These are phyloP conservation scores for Nansenia antarctica DNA, from an alignment of 2,113 vertebrate genomes.

Conservation along the genomic window DNA sequence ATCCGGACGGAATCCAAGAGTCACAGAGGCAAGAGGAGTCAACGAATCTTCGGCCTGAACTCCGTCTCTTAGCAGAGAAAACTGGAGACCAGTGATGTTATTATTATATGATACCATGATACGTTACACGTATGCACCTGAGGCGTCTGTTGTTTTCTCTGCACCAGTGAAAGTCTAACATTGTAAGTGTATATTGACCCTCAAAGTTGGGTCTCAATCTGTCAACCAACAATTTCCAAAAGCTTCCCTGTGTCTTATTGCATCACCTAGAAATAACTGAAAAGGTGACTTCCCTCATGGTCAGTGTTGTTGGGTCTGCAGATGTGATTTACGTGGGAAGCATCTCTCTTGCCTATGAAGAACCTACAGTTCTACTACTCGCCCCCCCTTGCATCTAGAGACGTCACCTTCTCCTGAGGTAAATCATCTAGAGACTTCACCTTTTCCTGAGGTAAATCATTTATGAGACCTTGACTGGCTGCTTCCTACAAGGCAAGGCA, in stretches of 20 bases:
- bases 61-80: background rate
- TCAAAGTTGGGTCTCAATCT: background rate
- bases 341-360: background rate
- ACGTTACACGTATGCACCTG: too few species aligned
- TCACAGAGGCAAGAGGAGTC: background rate
- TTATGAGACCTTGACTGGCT: too few species aligned
- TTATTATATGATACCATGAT: too few species aligned
- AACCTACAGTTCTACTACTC: constrained; percentile 37
- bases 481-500: too few species aligned
- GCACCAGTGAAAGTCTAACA: background rate
- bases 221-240: background rate
- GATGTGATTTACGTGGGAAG: constrained; percentile 8
- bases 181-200: background rate
- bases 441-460: too few species aligned
- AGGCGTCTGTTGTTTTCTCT: too few species aligned
- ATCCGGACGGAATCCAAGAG: constrained; percentile 7
- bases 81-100: too few species aligned
- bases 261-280: background rate
- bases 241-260: background rate
- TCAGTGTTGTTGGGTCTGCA: background rate
- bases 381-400: constrained; percentile 86
- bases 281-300: background rate
- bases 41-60: constrained; percentile 3
- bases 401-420: constrained; percentile 24
- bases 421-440: too few species aligned